Conservation (phyloP, 2,888 invertebrate genomes). For the Alentia gelatinosa region DNA sequence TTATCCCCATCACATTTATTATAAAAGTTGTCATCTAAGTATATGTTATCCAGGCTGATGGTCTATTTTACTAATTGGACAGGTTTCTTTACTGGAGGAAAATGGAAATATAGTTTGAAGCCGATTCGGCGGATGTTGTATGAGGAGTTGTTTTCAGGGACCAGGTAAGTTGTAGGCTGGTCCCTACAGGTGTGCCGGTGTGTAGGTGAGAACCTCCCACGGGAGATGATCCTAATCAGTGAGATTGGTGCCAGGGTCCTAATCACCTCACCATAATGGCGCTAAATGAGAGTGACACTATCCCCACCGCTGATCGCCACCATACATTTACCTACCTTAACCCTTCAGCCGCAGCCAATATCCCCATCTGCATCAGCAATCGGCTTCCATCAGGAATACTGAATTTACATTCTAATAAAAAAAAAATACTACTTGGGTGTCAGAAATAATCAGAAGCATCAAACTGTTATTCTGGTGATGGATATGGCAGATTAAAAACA, state of each 20-base stretch:
- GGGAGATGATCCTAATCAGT: slow-evolving; percentile 19
- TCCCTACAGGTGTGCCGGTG: not conserved
- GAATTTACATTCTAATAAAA: no score
- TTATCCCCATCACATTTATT: no score
- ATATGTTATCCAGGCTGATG: no score
- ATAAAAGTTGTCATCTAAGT: no score
- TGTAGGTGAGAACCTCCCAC: not conserved
- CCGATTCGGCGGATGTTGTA: no score
- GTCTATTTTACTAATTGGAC: no score
- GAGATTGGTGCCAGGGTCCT: not conserved
- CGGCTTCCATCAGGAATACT: not conserved
- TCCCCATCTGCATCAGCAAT: not conserved
- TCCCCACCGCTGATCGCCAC: not conserved
- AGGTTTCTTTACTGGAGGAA: no score
- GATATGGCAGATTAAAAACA: no score
- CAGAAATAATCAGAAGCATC: no score
- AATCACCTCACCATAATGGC: slow-evolving; percentile 23
- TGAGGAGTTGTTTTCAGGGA: not conserved
- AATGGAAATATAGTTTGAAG: no score
- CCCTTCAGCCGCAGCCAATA: not conserved
- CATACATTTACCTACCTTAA: not conserved
- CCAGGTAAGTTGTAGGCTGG: not conserved
- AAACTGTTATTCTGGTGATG: no score
- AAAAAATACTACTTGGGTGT: no score
- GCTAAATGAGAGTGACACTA: slow-evolving; percentile 15